Base-by-base conservation (phyloP, 2,797 vertebrate species). In the Acrocephalus scirpaceus region DNA sequence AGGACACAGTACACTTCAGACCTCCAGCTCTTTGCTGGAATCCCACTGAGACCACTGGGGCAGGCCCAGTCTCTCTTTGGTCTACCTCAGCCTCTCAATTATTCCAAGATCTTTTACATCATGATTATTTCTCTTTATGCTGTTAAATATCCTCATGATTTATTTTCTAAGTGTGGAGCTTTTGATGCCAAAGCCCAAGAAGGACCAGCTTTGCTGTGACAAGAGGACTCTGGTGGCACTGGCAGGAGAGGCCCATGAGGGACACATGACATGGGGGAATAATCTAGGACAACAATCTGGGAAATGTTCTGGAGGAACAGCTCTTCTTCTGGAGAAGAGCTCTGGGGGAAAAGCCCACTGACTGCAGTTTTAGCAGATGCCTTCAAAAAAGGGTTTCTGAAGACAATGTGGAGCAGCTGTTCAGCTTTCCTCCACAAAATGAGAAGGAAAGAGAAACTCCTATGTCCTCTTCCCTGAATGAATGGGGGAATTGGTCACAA, bases 71-170 rank as follows among this genome's bases (percentile, higher is more conserved):
- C 40, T 93, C 76, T 82, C 58, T 92, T 50, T 56, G 73, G 38
- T 85, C 86, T 94, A 87, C 91, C 86, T 92, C 78, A 93, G n/a
- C 50, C 61, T 91, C 79, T 48, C 79, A 57, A 1, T n/a, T 78
- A 75, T 62, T 77, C 61, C 67, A 76, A 48, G 78, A 53, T 50
- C 22, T 62, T 82, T 64, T 76, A 50, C 16, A 13, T n/a, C 5
- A 8, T 14, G 9, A 27, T 51, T 58, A 34, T 36, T 92, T 30
- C 25, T 90, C 10, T 47, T 71, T 45, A 42, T 82, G 40, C 23
- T 93, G 47, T 66, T 76, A 70, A 92, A 54, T 40, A 58, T 18
- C 18, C 53, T 40, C 29, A 25, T 25, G 62, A 34, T 66, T 86
- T 84, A 16, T 79, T 93, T 92, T 66, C 70, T 54, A 88, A 94